Conservation (phyloP, 2,888 invertebrate genomes). For the Cantharis flavilabris region DNA sequence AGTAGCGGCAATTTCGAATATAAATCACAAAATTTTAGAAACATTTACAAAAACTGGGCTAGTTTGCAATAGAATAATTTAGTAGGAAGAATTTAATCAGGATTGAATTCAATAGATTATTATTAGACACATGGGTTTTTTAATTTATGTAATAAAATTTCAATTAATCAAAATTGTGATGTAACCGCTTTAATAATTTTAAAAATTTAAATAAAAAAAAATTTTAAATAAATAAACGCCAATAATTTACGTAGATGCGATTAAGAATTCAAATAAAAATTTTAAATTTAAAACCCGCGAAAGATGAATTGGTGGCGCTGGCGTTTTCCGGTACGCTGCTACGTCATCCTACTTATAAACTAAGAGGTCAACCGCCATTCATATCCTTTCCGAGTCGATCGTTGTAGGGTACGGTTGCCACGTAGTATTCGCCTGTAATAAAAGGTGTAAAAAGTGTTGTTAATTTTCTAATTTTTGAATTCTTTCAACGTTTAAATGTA, state of each 20-base stretch:
- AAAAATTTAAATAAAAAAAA: background rate
- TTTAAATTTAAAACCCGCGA: background rate
- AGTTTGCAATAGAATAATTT: too few species aligned
- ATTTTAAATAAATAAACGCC: too few species aligned
- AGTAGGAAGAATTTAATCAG: too few species aligned
- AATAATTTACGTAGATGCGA: background rate
- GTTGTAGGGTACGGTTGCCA: constrained; percentile 53
- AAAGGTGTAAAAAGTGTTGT: constrained; percentile 31
- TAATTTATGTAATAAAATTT: background rate
- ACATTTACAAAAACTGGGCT: too few species aligned
- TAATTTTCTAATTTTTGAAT: constrained; percentile 44
- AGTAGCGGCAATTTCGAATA: too few species aligned
- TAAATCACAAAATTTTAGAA: too few species aligned
- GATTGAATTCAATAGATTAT: too few species aligned
- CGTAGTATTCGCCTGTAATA: constrained; percentile 43
- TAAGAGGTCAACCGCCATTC: constrained; percentile 28
- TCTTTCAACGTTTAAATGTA: constrained; percentile 45
- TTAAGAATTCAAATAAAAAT: background rate
- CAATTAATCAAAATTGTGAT: background rate
- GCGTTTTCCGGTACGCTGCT: constrained; percentile 4
- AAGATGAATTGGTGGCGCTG: constrained; percentile 7
- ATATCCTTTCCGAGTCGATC: constrained; percentile 55
- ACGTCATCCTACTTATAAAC: constrained; percentile 35
- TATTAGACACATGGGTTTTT: background rate
- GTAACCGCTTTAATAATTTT: background rate